Percentiles rank a stretch among this genome's conserved stretches.
These are phyloP conservation scores for Zaprionus lachaisei DNA, from an alignment of 1,140 invertebrate genomes.

Conservation along the genomic window DNA sequence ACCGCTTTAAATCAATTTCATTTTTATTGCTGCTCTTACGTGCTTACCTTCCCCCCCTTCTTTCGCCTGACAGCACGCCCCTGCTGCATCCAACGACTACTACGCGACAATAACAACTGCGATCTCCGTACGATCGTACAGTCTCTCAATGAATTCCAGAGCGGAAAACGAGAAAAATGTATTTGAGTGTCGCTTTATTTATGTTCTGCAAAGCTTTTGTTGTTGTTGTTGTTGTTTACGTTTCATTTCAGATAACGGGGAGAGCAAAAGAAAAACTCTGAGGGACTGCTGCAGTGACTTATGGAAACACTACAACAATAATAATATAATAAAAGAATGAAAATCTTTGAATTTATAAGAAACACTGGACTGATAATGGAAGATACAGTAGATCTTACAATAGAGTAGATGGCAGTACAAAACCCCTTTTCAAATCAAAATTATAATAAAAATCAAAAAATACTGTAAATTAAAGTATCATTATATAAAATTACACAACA, in stretches of 20 bases:
- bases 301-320: not conserved
- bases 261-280: not conserved
- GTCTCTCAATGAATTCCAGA: conserved; percentile 19
- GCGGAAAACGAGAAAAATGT: conserved; percentile 22
- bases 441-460: too few relatives aligned
- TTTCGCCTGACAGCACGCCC: not conserved
- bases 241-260: conserved; percentile 40
- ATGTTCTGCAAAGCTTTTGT: conserved; percentile 6
- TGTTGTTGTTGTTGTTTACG: conserved; percentile 33
- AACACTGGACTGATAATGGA: too few relatives aligned
- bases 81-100: not conserved
- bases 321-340: too few relatives aligned
- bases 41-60: not conserved
- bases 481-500: too few relatives aligned
- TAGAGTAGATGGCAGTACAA: too few relatives aligned
- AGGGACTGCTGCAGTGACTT: not conserved
- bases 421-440: too few relatives aligned
- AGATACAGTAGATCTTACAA: too few relatives aligned
- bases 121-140: not conserved
- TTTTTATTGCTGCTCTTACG: conserved; percentile 38
- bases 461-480: too few relatives aligned
- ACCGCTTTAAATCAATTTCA: conserved; percentile 73
- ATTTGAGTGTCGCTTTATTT: conserved; percentile 23
- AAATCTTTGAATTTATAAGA: too few relatives aligned
- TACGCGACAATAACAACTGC: not conserved